Base-by-base conservation (phyloP, 1,140 invertebrate genomes). In the Leptinotarsa texana region DNA sequence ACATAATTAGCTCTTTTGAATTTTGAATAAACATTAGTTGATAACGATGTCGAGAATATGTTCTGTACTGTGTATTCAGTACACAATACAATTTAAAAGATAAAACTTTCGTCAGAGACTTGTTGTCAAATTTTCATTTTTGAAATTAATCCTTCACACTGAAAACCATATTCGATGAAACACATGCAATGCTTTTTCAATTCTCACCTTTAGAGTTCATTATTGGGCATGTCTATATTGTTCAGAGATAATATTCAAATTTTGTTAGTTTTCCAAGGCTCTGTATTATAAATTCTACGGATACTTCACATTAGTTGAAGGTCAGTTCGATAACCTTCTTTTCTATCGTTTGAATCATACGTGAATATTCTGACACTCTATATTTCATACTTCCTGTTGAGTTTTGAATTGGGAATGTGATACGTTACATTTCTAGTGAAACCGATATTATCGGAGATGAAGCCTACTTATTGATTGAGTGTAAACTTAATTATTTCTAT, bases 281-380 rank as follows among this genome's bases (percentile, higher is more conserved):
- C 51, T 62, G 24, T 74, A 72, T 74, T 72, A 63, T 74, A 67
- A 72, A 77, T 77, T 74, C 63, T 22, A 63, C 70, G 76, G 66
- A 75, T 73, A 77, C 73, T 77, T 71, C 76, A 66, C 70, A 73
- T 75, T 77, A 51, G 69, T 70, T 75, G 76, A 77, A 77, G 76
- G 76, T 77, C 74, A 77, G 74, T 75, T 75, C 76, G 76, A 77
- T 75, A 77, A 77, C 76, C 76, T 75, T 77, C 76, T 63, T 33
- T 48, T 63, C 51, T 73, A 77, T 77, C 66, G 17, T 73, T 48
- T 42, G 71, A 75, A 75, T 75, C 73, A 75, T 72, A 42, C 69
- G 68, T 72, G 63, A 69, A 74, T 74, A 61, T 63, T 75, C 69
- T 63, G 61, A 33, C 73, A n/a, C 18, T 49, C 18, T n/a, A 48